These are phyloP conservation scores for Dorcus parallelipipedus DNA, from an alignment of 2,888 invertebrate genomes.

Conservation along the genomic window DNA sequence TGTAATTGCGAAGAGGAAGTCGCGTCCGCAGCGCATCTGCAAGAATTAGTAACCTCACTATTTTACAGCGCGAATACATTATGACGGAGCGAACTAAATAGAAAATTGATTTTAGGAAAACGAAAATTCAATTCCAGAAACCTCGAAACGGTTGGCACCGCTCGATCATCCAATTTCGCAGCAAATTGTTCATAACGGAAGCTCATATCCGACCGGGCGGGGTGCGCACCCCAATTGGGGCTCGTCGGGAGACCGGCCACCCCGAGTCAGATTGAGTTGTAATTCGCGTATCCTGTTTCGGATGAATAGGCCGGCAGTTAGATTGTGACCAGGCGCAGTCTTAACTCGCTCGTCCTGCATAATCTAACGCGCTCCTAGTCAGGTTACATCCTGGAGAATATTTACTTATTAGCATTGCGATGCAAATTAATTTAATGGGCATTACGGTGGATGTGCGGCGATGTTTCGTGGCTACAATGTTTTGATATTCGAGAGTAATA, in stretches of 20 bases:
- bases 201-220: slow-evolving; percentile 72
- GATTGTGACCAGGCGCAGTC: slow-evolving; percentile 22
- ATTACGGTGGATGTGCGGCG: slow-evolving; percentile 11
- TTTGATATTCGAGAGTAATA: too few species aligned
- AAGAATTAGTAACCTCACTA: too few species aligned
- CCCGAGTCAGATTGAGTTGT: slow-evolving; percentile 32
- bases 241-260: slow-evolving; percentile 3
- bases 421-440: slow-evolving; percentile 28
- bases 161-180: slow-evolving; percentile 47
- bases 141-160: slow-evolving; percentile 37
- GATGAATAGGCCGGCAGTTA: slow-evolving; percentile 30
- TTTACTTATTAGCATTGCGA: slow-evolving; percentile 24
- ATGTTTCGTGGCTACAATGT: neutral
- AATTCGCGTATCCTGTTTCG: slow-evolving; percentile 35
- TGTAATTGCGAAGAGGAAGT: too few species aligned
- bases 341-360: slow-evolving; percentile 1
- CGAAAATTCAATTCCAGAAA: slow-evolving; percentile 37
- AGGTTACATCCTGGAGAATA: slow-evolving; percentile 19
- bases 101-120: slow-evolving; percentile 22
- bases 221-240: slow-evolving; percentile 22
- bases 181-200: slow-evolving; percentile 82
- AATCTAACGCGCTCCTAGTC: slow-evolving; percentile 15
- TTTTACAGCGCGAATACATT: slow-evolving; percentile 3
- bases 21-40: too few species aligned
- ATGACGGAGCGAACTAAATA: slow-evolving; percentile 15